Evolutionary conservation across 2,888 invertebrate genomes (phyloP).

Genomic region (Eustalomyia histrio): DNA sequence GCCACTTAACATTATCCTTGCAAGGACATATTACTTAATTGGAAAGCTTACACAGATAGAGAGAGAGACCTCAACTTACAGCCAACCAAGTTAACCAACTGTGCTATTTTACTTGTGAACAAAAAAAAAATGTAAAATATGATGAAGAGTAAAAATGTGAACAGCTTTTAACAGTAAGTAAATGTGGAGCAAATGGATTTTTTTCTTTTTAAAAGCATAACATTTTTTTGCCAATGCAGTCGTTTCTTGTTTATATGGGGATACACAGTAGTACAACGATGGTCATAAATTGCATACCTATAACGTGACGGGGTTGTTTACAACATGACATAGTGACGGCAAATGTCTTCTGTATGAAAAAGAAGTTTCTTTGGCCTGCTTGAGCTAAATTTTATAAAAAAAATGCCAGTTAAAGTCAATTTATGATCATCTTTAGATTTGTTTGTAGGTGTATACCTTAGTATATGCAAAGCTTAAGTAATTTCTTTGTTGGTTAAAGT

Average conservation of each 20-base stretch:
- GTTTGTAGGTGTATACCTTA: too few species aligned
- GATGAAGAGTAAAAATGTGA: constrained; percentile 55
- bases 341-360: too few species aligned
- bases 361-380: too few species aligned
- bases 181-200: constrained; percentile 49
- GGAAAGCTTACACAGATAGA: constrained; percentile 64
- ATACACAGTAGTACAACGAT: too few species aligned
- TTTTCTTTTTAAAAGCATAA: not conserved
- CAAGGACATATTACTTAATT: constrained; percentile 78
- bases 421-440: too few species aligned
- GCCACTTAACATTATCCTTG: constrained; percentile 77
- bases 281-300: too few species aligned
- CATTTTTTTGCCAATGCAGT: constrained; percentile 2
- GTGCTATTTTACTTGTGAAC: constrained; percentile 34
- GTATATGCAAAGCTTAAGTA: constrained; percentile 49
- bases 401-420: too few species aligned
- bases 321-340: too few species aligned
- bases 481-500: constrained; percentile 61
- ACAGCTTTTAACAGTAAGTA: constrained; percentile 52
- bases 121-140: constrained; percentile 19
- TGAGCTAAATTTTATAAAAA: too few species aligned
- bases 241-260: not conserved
- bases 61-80: too few species aligned
- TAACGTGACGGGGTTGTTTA: too few species aligned
- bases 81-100: constrained; percentile 33